Conservation (phyloP, 1,140 invertebrate species). For the Heliconius hermathena region DNA sequence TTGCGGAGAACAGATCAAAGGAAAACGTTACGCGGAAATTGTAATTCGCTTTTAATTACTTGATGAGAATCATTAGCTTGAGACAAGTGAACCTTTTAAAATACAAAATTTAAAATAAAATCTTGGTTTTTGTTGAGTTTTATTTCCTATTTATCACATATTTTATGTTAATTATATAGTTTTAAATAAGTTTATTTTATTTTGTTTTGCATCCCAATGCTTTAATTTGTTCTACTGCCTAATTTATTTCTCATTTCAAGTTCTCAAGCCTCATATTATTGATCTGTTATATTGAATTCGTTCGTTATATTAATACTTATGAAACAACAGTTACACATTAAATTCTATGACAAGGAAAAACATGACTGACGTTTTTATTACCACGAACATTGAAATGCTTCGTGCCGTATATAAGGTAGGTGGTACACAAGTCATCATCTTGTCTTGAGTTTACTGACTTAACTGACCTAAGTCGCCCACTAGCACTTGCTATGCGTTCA, state of each 20-base stretch:
- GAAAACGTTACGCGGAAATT: conserved; percentile 15
- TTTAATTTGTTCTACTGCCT: no score
- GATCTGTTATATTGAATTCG: not conserved
- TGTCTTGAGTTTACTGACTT: not conserved
- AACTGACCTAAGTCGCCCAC: not conserved
- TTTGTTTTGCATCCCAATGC: no score
- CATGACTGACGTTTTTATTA: not conserved
- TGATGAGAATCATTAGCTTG: not conserved
- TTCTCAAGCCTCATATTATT: not conserved
- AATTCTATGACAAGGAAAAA: conserved; percentile 8
- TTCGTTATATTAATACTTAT: not conserved
- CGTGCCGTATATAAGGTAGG: not conserved
- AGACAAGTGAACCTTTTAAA: not conserved
- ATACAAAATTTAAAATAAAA: no score
- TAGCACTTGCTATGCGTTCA: not conserved
- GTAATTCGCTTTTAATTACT: conserved; percentile 25
- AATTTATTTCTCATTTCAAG: no score
- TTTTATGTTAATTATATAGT: no score
- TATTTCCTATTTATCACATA: no score
- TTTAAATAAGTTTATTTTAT: no score
- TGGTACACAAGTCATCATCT: not conserved
- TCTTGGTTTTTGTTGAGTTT: no score
- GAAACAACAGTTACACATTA: not conserved
- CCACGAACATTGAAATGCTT: not conserved
- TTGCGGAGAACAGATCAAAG: conserved; percentile 29